phyloP scores from a whole-genome alignment of 2,888 invertebrate genomes.

The Disparrhopalites patrizii region DNA sequence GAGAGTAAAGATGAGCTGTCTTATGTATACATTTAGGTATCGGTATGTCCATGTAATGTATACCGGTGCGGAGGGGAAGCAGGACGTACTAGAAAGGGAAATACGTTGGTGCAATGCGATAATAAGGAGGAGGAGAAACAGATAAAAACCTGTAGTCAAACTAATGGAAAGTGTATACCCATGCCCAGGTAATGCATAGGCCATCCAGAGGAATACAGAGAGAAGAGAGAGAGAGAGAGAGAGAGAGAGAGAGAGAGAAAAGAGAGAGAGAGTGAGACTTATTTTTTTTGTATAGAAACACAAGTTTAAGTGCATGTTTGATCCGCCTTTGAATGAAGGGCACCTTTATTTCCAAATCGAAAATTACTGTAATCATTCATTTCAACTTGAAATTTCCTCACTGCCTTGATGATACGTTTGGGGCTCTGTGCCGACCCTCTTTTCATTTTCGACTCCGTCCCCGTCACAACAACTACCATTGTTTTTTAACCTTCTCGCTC shows the following conservation, averaged over 20 bases:
- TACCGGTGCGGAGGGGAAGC: no score
- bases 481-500: conserved; percentile 3
- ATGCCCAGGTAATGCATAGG: no score
- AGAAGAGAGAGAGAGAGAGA: conserved; percentile 10
- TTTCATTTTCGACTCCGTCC: conserved; percentile 38
- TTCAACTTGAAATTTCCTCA: conserved; percentile 49
- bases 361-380: conserved; percentile 50
- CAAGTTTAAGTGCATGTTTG: conserved; percentile 37
- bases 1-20: no score
- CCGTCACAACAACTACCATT: conserved; percentile 31
- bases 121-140: no score
- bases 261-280: conserved; percentile 33
- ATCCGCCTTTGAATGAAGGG: conserved; percentile 49
- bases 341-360: conserved; percentile 40
- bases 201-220: no score
- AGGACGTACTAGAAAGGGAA: no score
- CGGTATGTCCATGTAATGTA: no score
- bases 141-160: no score
- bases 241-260: background rate
- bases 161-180: no score
- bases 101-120: no score
- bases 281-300: no score
- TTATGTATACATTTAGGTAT: no score
- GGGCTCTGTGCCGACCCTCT: conserved; percentile 28
- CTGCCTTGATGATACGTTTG: conserved; percentile 49